These are phyloP conservation scores for Gadopsis marmoratus DNA, from an alignment of 2,797 vertebrate genomes.

Conservation along the genomic window DNA sequence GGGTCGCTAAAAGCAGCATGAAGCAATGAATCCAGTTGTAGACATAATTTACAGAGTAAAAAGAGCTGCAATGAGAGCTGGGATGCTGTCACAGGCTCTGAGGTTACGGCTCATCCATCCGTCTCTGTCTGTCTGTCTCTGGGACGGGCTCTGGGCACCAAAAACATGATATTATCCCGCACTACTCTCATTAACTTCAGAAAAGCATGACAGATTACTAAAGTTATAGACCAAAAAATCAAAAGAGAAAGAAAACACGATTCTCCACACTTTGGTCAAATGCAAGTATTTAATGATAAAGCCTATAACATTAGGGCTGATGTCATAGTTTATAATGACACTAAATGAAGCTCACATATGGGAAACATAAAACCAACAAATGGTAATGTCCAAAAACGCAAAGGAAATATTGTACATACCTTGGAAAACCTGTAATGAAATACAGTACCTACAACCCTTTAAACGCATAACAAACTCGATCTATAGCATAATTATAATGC, in stretches of 20 bases:
- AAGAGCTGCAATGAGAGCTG: conserved; percentile 12
- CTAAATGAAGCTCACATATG: conserved; percentile 1
- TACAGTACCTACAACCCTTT: neutral
- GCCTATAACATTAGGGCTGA: neutral
- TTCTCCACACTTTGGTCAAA: neutral
- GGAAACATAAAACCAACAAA: no score
- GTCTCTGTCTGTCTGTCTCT: conserved; percentile 34
- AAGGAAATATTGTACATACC: no score
- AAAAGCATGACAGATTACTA: neutral
- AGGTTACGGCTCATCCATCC: conserved; percentile 55
- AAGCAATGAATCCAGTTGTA: conserved; percentile 44
- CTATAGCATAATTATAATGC: no score
- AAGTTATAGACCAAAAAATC: neutral
- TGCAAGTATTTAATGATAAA: neutral
- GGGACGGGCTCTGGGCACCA: conserved; percentile 54
- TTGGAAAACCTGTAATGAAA: neutral
- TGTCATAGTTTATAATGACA: conserved; percentile 19
- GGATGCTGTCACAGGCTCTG: conserved; percentile 53
- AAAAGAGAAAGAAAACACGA: neutral
- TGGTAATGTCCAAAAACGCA: no score
- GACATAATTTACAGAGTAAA: neutral
- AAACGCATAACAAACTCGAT: no score
- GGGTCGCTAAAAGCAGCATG: conserved; percentile 41
- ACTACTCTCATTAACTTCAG: neutral
- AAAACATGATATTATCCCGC: neutral